Evolutionary conservation across 2,888 invertebrate species (phyloP), one percentile per base, ranked within the genome.

Genomic region (Chironomus riparius): DNA sequence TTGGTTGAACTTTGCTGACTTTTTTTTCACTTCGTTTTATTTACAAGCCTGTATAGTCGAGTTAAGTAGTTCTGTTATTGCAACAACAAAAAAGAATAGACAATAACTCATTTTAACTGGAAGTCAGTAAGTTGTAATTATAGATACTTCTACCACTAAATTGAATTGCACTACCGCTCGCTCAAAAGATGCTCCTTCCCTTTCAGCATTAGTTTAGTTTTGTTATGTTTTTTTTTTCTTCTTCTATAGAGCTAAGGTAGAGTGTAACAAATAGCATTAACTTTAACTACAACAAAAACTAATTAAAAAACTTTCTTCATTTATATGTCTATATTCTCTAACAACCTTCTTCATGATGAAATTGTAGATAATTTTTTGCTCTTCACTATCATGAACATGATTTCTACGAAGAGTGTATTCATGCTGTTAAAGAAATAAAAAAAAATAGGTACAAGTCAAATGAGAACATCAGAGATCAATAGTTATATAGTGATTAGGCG

Each of bases 381-480:
- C 38, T 38, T 38, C 56, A 15, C 56, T 56, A 56, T 56, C 56
- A 56, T 56, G 18, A 56, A 65, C 65, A 65, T 65, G 65, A 65
- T 38, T 38, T 38, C 38, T 38, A 38, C 38, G 38, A 38, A 38
- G 38, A 38, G 38, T 38, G 38, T 38, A 65, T 65, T 65, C 65
- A 65, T 21, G 22, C 12, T 65, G 65, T 65, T n/a, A 50, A 70
- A 22, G 70, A 38, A 38, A 38, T 38, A 38, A 38, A 38, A 38
- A 38, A 38, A 38, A 38, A 38, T 38, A 72, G 50, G 62, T 62
- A 72, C 72, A 72, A 72, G 72, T 72, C 72, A 72, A 50, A 61
- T 22, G 62, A 72, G 72, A 72, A 72, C 72, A 72, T 72, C 72
- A 72, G 38, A 72, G 72, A 72, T 72, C 72, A 72, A 72, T 72